A percentile compares a stretch with the other conserved stretches of the same genome.
Evolutionary conservation across 1,140 invertebrate species (phyloP).

Genomic region (Antheraea mylitta): DNA sequence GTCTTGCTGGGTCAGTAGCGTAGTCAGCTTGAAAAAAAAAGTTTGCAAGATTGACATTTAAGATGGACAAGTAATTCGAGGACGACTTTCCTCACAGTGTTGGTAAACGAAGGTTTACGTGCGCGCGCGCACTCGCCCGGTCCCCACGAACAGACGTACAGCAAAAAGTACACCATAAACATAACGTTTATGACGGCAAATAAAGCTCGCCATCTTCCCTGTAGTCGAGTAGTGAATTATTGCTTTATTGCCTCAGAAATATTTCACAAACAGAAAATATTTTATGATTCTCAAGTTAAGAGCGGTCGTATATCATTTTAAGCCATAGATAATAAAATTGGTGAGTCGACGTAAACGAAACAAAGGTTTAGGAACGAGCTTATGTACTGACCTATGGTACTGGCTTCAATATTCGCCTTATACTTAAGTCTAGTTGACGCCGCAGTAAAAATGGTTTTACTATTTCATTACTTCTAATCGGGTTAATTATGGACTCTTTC

Average conservation of each 20-base stretch:
- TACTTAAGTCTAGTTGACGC: no score
- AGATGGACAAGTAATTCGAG: slow-evolving; percentile 25
- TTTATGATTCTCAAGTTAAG: slow-evolving; percentile 78
- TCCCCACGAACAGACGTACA: slow-evolving; percentile 31
- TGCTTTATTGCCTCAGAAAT: slow-evolving; percentile 78
- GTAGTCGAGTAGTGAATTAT: slow-evolving; percentile 77
- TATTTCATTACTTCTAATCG: no score
- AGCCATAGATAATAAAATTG: slow-evolving; percentile 78
- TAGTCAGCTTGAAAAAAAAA: no score
- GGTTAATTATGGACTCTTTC: no score
- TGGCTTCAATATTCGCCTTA: neutral
- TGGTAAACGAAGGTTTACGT: slow-evolving; percentile 62
- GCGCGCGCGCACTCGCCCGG: slow-evolving; percentile 42
- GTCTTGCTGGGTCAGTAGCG: no score
- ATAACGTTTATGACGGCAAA: slow-evolving; percentile 74
- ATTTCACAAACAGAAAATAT: slow-evolving; percentile 79
- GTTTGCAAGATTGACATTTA: no score
- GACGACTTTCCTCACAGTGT: slow-evolving; percentile 33
- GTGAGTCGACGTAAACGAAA: slow-evolving; percentile 69
- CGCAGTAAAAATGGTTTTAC: no score
- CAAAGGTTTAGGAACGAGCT: slow-evolving; percentile 44
- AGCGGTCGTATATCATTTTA: slow-evolving; percentile 75
- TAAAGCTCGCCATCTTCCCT: slow-evolving; percentile 74
- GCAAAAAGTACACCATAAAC: slow-evolving; percentile 73
- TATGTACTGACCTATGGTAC: neutral